These are phyloP conservation scores for Phoebastria nigripes DNA, from an alignment of 2,797 vertebrate species.

Conservation along the genomic window DNA sequence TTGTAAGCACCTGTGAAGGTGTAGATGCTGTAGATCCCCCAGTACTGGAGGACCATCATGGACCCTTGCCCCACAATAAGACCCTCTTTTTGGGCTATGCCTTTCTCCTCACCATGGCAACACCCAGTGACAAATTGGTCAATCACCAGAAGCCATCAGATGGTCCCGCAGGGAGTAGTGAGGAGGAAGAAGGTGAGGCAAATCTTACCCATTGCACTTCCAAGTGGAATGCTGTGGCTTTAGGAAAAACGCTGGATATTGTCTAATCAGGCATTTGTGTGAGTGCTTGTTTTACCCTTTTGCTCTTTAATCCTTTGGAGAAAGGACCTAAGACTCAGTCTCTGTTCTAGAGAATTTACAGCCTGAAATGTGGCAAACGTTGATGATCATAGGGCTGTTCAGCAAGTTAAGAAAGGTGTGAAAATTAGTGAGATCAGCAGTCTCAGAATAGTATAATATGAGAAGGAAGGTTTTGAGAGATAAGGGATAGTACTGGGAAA, in stretches of 20 bases:
- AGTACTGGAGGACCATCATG: constrained; percentile 77
- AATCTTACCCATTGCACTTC: neutral
- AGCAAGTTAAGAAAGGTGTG: neutral
- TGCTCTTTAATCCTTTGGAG: neutral
- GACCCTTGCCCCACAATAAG: constrained; percentile 86
- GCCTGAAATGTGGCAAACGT: neutral
- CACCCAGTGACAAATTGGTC: constrained; percentile 81
- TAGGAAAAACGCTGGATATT: neutral
- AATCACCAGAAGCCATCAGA: constrained; percentile 73
- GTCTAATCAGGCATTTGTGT: neutral
- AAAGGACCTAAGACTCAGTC: neutral
- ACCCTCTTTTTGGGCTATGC: constrained; percentile 95
- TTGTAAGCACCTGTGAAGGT: constrained; percentile 80
- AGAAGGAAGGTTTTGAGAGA: neutral
- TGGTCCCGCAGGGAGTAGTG: constrained; percentile 71
- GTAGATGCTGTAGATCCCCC: constrained; percentile 71
- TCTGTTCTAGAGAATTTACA: neutral
- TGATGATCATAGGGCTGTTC: neutral
- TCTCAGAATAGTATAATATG: neutral
- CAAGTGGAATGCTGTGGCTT: neutral
- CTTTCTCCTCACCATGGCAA: constrained; percentile 92
- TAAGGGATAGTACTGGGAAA: neutral
- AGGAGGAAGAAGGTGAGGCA: constrained; percentile 85
- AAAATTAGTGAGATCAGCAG: neutral
- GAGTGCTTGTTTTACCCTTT: neutral